These are phyloP conservation scores for Magallana angulata DNA, from an alignment of 1,140 invertebrate species.

Conservation along the genomic window DNA sequence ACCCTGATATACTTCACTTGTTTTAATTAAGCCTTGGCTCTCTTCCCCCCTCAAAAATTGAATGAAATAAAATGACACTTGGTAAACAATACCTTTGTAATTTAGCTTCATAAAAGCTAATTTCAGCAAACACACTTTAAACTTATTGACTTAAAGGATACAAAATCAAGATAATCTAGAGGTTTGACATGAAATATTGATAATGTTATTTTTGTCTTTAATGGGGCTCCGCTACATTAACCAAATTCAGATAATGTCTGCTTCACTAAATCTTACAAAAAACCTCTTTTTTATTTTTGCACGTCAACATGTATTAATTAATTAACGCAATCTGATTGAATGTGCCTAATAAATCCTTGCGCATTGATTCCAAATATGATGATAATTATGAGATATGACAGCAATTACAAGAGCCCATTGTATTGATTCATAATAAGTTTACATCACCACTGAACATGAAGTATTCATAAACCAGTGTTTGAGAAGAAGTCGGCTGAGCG, in stretches of 20 bases:
- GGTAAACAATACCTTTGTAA: neutral
- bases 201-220: constrained; percentile 17
- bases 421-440: neutral
- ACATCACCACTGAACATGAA: constrained; percentile 14
- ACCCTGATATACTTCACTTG: no score
- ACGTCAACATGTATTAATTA: constrained; percentile 21
- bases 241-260: neutral
- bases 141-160: constrained; percentile 9
- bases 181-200: constrained; percentile 15
- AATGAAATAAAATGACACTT: neutral
- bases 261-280: neutral
- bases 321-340: constrained; percentile 6
- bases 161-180: neutral
- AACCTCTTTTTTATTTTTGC: neutral
- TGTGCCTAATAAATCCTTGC: neutral
- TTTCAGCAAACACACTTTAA: neutral
- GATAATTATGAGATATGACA: neutral
- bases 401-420: neutral
- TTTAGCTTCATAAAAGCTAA: neutral
- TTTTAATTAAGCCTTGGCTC: no score
- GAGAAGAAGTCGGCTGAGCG: neutral
- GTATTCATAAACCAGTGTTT: neutral
- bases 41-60: neutral
- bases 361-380: neutral
- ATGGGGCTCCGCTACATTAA: neutral